These are phyloP conservation scores for Lasioglossum baleicum DNA, from an alignment of 1,140 invertebrate genomes.

Conservation along the genomic window DNA sequence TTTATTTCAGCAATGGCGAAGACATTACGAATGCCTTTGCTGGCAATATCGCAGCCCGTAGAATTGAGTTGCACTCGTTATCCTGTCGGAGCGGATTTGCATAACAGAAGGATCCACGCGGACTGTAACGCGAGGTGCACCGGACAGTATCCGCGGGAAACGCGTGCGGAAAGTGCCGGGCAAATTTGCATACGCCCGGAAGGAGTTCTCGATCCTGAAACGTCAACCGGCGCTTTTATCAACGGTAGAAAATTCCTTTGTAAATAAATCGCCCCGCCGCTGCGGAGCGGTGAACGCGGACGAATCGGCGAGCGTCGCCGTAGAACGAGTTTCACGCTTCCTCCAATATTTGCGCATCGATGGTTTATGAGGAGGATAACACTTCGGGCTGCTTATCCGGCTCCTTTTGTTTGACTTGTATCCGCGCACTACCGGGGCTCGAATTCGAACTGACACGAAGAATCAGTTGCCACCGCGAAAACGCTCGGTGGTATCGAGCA, in stretches of 20 bases:
- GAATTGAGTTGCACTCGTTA: too few relatives aligned
- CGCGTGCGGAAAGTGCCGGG: conserved; percentile 5
- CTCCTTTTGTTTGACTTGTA: conserved; percentile 22
- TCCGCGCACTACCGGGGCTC: not conserved
- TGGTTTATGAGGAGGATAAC: conserved; percentile 34
- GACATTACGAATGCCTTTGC: too few relatives aligned
- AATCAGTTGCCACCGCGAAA: too few relatives aligned
- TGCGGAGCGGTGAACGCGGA: not conserved
- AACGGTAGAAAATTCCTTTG: not conserved
- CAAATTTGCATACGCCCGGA: conserved; percentile 46
- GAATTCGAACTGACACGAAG: not conserved
- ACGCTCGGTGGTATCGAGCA: not conserved
- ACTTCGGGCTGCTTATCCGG: conserved; percentile 19
- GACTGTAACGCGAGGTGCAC: not conserved
- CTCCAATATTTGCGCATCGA: conserved; percentile 38
- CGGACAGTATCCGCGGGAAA: conserved; percentile 6
- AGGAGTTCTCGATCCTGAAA: conserved; percentile 35
- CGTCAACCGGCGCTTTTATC: conserved; percentile 23
- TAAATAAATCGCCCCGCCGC: conserved; percentile 26
- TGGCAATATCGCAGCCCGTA: too few relatives aligned
- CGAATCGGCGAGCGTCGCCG: not conserved
- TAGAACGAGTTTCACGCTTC: conserved; percentile 14
- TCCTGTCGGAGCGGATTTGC: not conserved
- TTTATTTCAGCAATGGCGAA: too few relatives aligned
- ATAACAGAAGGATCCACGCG: not conserved